Percentiles rank a stretch among this genome's conserved stretches.
These are phyloP conservation scores for Protobothrops mucrosquamatus DNA, from an alignment of 2,113 vertebrate genomes.

Conservation along the genomic window DNA sequence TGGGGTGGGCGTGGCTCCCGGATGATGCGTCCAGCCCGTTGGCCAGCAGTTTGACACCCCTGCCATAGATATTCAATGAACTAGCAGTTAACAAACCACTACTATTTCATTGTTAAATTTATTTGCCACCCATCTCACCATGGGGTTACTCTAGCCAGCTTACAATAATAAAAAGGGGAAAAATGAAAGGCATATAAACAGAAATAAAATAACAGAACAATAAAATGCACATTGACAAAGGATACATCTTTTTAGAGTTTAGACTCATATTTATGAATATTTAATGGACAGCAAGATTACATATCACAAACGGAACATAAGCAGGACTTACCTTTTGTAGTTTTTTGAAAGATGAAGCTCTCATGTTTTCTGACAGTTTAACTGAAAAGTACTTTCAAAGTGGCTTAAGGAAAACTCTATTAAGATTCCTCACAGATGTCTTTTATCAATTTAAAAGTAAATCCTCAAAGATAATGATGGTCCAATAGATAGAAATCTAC, in stretches of 20 bases:
- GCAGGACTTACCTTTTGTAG: conserved; percentile 84
- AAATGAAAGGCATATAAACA: neutral
- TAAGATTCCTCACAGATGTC: neutral
- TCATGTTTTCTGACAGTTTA: conserved; percentile 97
- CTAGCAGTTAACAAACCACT: neutral
- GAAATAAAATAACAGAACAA: neutral
- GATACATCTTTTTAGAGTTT: neutral
- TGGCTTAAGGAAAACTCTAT: conserved; percentile 70
- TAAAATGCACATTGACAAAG: neutral
- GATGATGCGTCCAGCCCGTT: too few species aligned
- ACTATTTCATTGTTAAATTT: neutral
- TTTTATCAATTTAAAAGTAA: neutral
- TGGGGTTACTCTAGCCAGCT: neutral
- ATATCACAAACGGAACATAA: neutral
- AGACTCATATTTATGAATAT: neutral
- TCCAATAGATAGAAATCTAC: neutral
- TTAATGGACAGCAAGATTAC: neutral
- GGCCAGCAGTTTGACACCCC: too few species aligned
- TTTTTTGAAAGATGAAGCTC: conserved; percentile 96
- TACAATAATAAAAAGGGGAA: neutral
- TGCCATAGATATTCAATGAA: neutral
- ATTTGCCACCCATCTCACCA: neutral
- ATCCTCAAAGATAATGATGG: neutral
- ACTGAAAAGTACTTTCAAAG: conserved; percentile 93
- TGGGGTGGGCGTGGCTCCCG: too few species aligned